Evolutionary conservation across 2,888 invertebrate genomes (phyloP).

Genomic region (Drosophila emarginata): DNA sequence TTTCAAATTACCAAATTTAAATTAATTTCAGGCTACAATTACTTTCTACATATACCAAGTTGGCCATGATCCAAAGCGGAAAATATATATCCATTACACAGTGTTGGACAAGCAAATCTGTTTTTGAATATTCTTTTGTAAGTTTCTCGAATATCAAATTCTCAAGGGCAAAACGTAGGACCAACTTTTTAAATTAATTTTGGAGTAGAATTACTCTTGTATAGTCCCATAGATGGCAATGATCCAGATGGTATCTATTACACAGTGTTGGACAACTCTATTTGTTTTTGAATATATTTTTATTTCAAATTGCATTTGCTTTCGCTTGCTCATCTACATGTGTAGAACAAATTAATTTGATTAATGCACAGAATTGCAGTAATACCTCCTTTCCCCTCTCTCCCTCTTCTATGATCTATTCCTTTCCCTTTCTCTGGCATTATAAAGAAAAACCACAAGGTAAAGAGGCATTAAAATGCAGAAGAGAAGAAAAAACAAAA

Average conservation of each 20-base stretch:
- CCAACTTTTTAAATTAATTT: too few relatives aligned
- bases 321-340: background rate
- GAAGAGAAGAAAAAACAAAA: slow-evolving; percentile 27
- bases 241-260: background rate
- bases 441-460: slow-evolving; percentile 45
- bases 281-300: background rate
- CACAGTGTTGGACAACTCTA: background rate
- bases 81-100: background rate
- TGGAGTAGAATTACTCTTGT: too few relatives aligned
- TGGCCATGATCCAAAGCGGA: background rate
- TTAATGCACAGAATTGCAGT: slow-evolving; percentile 28
- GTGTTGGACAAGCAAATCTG: background rate
- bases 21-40: too few relatives aligned
- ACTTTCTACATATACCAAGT: background rate
- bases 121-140: background rate
- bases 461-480: slow-evolving; percentile 53
- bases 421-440: slow-evolving; percentile 7
- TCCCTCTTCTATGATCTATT: background rate
- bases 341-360: slow-evolving; percentile 45
- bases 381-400: background rate
- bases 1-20: background rate
- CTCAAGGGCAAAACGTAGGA: too few relatives aligned
- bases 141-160: background rate
- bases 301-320: background rate
- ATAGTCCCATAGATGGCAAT: background rate